Conservation (phyloP, 2,113 vertebrate genomes). For the Xenotilapia leptura region DNA sequence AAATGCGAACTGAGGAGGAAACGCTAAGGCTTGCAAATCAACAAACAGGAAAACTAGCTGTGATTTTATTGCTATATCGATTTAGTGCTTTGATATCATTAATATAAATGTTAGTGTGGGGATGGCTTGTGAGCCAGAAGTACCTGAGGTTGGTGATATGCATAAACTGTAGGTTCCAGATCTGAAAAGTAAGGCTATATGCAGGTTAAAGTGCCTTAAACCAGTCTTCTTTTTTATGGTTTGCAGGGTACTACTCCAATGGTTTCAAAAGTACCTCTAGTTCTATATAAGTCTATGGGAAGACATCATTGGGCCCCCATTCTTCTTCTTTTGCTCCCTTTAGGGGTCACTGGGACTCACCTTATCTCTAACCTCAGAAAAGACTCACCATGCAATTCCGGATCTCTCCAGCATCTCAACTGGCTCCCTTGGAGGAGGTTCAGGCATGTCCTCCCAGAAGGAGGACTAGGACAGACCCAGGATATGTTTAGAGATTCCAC, state of each 20-base stretch:
- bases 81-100: background rate
- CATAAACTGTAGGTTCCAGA: background rate
- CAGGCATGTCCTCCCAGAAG: background rate
- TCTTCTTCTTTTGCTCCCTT: background rate
- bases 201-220: background rate
- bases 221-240: background rate
- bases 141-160: background rate
- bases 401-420: fast-evolving
- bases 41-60: background rate
- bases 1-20: background rate
- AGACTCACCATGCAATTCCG: background rate
- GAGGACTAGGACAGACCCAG: background rate
- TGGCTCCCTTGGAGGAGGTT: background rate
- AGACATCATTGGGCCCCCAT: background rate
- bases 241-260: background rate
- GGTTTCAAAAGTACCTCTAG: background rate
- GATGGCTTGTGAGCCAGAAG: background rate
- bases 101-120: background rate
- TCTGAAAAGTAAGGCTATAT: background rate
- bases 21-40: background rate
- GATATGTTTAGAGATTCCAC: background rate
- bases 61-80: background rate
- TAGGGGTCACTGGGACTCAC: background rate
- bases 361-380: background rate
- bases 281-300: background rate